These are phyloP conservation scores for Hippolais icterina DNA, from an alignment of 2,113 vertebrate genomes.

Conservation along the genomic window DNA sequence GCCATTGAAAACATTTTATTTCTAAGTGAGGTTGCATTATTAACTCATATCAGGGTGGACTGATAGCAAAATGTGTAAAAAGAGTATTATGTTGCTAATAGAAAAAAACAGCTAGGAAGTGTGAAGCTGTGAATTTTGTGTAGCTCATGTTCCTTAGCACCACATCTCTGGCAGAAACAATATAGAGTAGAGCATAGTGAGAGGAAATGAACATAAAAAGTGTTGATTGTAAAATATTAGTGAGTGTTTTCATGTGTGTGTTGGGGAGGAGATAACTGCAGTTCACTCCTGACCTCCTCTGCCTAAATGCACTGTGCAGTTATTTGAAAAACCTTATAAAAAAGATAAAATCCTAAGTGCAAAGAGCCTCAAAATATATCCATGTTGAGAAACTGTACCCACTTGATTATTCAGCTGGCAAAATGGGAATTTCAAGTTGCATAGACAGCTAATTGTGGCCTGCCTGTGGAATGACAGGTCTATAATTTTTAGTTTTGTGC, in stretches of 20 bases:
- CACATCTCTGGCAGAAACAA: not conserved
- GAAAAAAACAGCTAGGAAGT: not conserved
- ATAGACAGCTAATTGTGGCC: constrained; percentile 82
- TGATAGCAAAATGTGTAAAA: not conserved
- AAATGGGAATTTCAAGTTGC: constrained; percentile 82
- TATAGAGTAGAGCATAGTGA: not conserved
- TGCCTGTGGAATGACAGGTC: constrained; percentile 81
- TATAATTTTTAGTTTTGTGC: constrained; percentile 86
- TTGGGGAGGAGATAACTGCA: constrained; percentile 10
- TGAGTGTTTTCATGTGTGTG: not conserved
- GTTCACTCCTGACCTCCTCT: constrained; percentile 41
- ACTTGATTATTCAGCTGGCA: constrained; percentile 80
- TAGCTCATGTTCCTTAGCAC: not conserved
- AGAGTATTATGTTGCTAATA: not conserved
- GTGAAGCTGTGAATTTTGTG: not conserved
- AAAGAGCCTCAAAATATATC: constrained; percentile 65
- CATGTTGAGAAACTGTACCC: constrained; percentile 68
- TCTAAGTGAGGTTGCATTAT: not conserved
- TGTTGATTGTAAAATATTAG: not conserved
- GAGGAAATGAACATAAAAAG: not conserved
- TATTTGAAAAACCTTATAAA: constrained; percentile 49
- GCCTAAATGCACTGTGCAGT: constrained; percentile 33
- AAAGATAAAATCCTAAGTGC: constrained; percentile 37
- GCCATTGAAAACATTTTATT: not conserved
- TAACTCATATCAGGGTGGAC: not conserved